Percentiles rank a stretch among this genome's conserved stretches.
phyloP scores from a whole-genome alignment of 2,113 vertebrate genomes.

The Hemiprocne comata region DNA sequence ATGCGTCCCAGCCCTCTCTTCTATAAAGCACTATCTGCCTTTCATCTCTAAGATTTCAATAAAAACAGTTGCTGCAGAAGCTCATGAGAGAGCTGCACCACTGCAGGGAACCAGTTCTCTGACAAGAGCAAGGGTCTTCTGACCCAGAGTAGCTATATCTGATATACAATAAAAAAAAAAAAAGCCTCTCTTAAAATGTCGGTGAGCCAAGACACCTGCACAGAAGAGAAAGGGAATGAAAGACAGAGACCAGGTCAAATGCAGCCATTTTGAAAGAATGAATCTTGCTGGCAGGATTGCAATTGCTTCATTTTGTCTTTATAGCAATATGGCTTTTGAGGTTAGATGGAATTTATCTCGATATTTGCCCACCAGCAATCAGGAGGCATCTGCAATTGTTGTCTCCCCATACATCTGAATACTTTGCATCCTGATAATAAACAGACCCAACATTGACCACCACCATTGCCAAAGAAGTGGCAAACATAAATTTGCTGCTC shows the following conservation, averaged over 20 bases:
- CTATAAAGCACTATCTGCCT: not conserved
- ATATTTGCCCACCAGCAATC: not conserved
- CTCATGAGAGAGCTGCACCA: not conserved
- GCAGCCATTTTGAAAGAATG: not conserved
- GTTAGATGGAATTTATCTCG: not conserved
- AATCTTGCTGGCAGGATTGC: not conserved
- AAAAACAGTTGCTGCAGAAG: not conserved
- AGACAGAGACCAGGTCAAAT: not conserved
- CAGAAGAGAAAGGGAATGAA: not conserved
- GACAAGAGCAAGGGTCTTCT: not conserved
- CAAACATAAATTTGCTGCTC: not conserved
- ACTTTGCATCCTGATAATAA: not conserved
- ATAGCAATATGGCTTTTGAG: not conserved
- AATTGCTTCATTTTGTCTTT: constrained; percentile 10
- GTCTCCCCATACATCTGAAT: not conserved
- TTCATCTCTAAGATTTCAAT: not conserved
- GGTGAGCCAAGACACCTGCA: not conserved
- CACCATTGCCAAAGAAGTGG: not conserved
- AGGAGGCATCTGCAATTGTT: not conserved
- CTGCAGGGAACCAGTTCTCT: not conserved
- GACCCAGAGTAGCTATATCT: not conserved
- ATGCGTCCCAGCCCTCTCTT: not conserved
- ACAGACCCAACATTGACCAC: not conserved
- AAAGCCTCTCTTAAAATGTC: not conserved
- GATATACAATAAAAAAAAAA: not conserved